phyloP scores from a whole-genome alignment of 2,113 vertebrate species.

The Rhizomys pruinosus region DNA sequence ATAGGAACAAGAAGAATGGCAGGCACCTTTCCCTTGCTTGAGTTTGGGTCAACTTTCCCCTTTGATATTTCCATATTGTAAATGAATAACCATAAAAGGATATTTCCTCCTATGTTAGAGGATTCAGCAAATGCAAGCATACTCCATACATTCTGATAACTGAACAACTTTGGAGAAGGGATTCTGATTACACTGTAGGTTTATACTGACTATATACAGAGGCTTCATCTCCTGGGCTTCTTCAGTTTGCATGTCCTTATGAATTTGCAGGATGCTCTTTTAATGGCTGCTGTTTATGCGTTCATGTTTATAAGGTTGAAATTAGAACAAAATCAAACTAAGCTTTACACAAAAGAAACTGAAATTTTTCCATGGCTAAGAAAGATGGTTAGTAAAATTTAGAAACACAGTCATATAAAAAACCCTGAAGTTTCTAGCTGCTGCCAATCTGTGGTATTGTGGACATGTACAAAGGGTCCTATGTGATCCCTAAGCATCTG shows the following conservation, averaged over 20 bases:
- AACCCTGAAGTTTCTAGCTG: neutral
- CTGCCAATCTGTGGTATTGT: neutral
- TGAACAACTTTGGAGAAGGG: neutral
- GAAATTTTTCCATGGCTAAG: neutral
- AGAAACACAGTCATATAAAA: neutral
- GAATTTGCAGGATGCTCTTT: constrained; percentile 45
- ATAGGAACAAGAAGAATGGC: neutral
- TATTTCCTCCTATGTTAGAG: constrained; percentile 15
- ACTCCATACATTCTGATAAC: neutral
- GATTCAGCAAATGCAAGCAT: neutral
- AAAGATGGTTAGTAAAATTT: constrained; percentile 20
- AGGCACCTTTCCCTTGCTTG: constrained; percentile 10
- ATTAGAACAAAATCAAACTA: constrained; percentile 50
- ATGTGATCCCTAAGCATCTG: neutral
- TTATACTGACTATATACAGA: neutral
- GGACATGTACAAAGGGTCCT: neutral
- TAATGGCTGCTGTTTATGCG: neutral
- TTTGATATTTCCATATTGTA: neutral
- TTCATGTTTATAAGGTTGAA: constrained; percentile 35
- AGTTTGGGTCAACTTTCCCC: constrained; percentile 39
- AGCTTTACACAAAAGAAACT: constrained; percentile 4
- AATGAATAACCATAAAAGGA: constrained; percentile 11
- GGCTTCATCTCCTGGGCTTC: neutral
- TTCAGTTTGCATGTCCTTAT: neutral
- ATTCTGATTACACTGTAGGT: neutral